Evolutionary conservation across 1,140 invertebrate genomes (phyloP), one percentile per base, ranked within the genome.

Genomic region (Heliconius hewitsoni): DNA sequence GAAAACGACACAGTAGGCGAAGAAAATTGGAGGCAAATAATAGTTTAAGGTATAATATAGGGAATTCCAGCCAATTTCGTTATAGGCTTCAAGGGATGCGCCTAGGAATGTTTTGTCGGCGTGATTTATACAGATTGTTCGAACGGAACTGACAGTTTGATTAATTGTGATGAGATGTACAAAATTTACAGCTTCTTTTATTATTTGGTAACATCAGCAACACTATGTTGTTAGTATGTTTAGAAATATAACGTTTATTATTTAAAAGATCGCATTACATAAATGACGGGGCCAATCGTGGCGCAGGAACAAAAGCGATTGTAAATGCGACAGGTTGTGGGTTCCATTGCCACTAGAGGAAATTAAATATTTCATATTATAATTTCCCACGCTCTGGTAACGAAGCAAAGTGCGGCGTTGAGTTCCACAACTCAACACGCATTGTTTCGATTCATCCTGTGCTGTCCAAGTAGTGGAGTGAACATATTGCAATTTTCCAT

Each of bases 11-110:
- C 11, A 16, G 13, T 27, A 66, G 27, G 3, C 55, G 27, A 66
- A 30, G 60, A 27, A 66, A 66, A 66, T 66, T 16, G 60, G 27
- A 5, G 87, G 86, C 81, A 87, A 88, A 86, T 84, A 86, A 91
- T 90, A 92, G 88, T 91, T 92, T 90, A 88, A 83, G 86, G 84
- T 83, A 79, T 87, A 89, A 89, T 92, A 88, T 88, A 87, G 81
- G 85, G 81, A 88, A 90, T 91, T 88, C 83, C 83, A 79, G 78
- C 78, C 81, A 79, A 86, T 87, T 87, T 86, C 82, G 83, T 83
- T 86, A 88, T 85, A 85, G 84, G 86, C 83, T 82, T 86, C 90
- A 89, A 89, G 87, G 85, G 83, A 83, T 86, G 88, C 83, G 81
- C 78, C 77, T 81, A 75, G 73, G 82, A 84, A 84, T 85, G 81